Conservation (phyloP, 2,797 vertebrate genomes). For the Uromys caudimaculatus region DNA sequence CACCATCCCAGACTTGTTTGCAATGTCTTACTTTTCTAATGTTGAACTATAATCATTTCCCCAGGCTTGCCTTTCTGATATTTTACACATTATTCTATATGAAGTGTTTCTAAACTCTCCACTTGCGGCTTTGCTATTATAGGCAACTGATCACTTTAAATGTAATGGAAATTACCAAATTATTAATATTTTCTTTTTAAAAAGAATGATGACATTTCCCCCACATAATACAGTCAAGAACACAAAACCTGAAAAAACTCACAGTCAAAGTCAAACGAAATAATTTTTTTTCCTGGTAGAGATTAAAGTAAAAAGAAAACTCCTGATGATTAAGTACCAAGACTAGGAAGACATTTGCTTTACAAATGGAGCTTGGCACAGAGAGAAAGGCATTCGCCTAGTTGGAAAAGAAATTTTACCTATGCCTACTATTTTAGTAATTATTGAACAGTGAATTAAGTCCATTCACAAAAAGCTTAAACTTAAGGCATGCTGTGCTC, state of each 20-base stretch:
- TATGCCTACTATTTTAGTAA: slow-evolving; percentile 1
- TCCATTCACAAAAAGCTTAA: slow-evolving; percentile 53
- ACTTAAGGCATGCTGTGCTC: neutral
- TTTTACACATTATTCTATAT: neutral
- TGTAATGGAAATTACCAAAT: slow-evolving; percentile 47
- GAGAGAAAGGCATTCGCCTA: neutral
- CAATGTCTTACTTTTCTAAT: neutral
- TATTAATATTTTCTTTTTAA: slow-evolving; percentile 47
- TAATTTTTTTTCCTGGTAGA: slow-evolving; percentile 17
- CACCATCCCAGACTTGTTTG: neutral
- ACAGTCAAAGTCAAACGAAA: slow-evolving; percentile 60
- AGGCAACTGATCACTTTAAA: slow-evolving; percentile 25
- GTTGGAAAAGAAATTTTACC: slow-evolving; percentile 9
- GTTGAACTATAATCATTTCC: slow-evolving; percentile 3
- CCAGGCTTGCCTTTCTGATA: neutral
- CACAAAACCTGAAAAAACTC: slow-evolving; percentile 35
- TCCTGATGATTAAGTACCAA: slow-evolving; percentile 38
- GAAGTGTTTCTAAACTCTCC: slow-evolving; percentile 53
- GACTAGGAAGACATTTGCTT: slow-evolving; percentile 59
- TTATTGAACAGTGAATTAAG: slow-evolving; percentile 13
- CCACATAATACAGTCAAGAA: slow-evolving; percentile 6
- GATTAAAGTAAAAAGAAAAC: slow-evolving; percentile 19
- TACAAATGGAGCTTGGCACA: slow-evolving; percentile 42
- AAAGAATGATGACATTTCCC: neutral
- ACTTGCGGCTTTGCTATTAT: slow-evolving; percentile 10